Evolutionary conservation across 2,113 vertebrate genomes (phyloP).

Genomic region (Clarias batrachus): DNA sequence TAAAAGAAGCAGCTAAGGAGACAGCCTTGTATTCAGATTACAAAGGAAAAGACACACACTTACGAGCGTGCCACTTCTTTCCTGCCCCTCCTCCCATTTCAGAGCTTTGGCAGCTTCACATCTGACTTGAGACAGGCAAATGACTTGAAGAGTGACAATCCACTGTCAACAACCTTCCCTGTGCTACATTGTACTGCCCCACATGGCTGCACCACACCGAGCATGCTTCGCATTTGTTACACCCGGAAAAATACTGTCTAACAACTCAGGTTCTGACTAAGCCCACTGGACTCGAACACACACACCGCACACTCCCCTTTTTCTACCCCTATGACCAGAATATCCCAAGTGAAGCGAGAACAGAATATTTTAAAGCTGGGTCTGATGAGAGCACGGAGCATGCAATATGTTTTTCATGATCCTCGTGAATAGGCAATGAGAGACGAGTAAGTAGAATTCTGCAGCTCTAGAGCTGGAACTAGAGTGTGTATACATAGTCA

Average conservation of each 20-base stretch:
- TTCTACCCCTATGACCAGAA: constrained; percentile 37
- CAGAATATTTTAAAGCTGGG: constrained; percentile 48
- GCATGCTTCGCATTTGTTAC: constrained; percentile 43
- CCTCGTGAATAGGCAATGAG: constrained; percentile 53
- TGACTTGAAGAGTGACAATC: constrained; percentile 55
- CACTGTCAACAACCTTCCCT: constrained; percentile 51
- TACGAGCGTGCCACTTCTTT: constrained; percentile 10
- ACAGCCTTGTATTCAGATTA: neutral
- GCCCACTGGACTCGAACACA: constrained; percentile 17
- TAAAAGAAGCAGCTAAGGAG: constrained; percentile 1
- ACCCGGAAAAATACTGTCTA: constrained; percentile 50
- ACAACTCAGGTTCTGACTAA: constrained; percentile 45
- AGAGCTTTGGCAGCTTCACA: constrained; percentile 46
- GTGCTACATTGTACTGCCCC: constrained; percentile 43
- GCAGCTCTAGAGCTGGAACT: constrained; percentile 5
- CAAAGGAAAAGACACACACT: constrained; percentile 21
- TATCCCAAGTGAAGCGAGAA: constrained; percentile 45
- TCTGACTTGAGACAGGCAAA: constrained; percentile 52
- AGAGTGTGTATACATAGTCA: neutral
- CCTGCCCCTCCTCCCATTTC: neutral
- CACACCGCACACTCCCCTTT: neutral
- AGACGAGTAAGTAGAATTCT: constrained; percentile 25
- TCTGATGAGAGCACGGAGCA: constrained; percentile 46
- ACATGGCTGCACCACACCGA: constrained; percentile 48
- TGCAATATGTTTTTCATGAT: constrained; percentile 54